These are phyloP conservation scores for Anthonomus grandis DNA, from an alignment of 1,140 invertebrate genomes.

Conservation along the genomic window DNA sequence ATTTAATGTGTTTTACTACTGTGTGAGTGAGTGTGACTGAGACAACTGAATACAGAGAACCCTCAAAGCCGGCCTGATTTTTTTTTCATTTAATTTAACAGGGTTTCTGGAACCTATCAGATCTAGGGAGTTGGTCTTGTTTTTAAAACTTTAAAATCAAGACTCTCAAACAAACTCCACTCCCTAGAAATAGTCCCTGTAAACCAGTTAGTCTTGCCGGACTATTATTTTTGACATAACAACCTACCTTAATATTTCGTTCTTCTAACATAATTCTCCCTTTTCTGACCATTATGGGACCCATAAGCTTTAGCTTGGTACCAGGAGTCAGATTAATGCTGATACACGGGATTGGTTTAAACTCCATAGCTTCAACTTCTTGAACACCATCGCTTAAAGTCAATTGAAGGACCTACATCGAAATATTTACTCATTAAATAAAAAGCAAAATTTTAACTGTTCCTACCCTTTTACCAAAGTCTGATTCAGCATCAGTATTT, in stretches of 20 bases:
- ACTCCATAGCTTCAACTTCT: constrained; percentile 69
- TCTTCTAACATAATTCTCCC: constrained; percentile 68
- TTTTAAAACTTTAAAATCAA: too few relatives aligned
- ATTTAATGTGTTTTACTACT: too few relatives aligned
- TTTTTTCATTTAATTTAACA: too few relatives aligned
- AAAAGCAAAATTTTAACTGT: neutral
- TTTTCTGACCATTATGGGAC: constrained; percentile 65
- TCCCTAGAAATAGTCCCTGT: too few relatives aligned
- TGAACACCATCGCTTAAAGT: constrained; percentile 74
- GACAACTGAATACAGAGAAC: too few relatives aligned
- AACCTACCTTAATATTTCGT: constrained; percentile 55
- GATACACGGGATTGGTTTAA: constrained; percentile 61
- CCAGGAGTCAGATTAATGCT: constrained; percentile 62
- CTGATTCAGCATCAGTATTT: constrained; percentile 50
- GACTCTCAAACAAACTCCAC: too few relatives aligned
- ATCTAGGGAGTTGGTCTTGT: too few relatives aligned
- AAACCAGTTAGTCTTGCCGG: too few relatives aligned
- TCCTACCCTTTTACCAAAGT: constrained; percentile 53
- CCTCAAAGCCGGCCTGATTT: too few relatives aligned
- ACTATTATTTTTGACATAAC: neutral
- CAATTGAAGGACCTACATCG: constrained; percentile 59
- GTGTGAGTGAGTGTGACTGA: too few relatives aligned
- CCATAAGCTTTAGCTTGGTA: constrained; percentile 60
- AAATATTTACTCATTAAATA: neutral
- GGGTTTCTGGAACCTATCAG: too few relatives aligned